phyloP scores from a whole-genome alignment of 2,113 vertebrate species.

The Corythoichthys intestinalis region DNA sequence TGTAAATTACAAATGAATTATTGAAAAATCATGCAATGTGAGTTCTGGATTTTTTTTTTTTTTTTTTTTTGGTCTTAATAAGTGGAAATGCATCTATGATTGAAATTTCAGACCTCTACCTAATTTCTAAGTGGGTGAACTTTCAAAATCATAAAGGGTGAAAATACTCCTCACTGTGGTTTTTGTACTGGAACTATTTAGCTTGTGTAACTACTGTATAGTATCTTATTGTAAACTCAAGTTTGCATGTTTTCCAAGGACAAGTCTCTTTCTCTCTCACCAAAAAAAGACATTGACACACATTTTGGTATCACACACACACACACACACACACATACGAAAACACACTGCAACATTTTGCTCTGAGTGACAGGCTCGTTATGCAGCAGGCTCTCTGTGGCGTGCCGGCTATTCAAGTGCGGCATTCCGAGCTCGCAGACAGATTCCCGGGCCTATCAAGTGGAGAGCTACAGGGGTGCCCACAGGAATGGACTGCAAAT shows the following conservation, averaged over 20 bases:
- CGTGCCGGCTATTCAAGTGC: conserved; percentile 43
- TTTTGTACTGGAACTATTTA: neutral
- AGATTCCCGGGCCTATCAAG: conserved; percentile 53
- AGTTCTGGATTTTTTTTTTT: no score
- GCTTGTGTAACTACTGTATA: no score
- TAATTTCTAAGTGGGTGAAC: no score
- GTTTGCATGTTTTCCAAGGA: neutral
- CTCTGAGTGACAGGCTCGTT: conserved; percentile 53
- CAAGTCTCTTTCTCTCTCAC: neutral
- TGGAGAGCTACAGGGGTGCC: conserved; percentile 38
- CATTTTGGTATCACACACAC: conserved; percentile 9
- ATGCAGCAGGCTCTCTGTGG: conserved; percentile 42
- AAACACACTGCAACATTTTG: conserved; percentile 11
- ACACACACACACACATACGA: conserved; percentile 6
- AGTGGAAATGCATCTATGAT: no score
- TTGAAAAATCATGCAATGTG: no score
- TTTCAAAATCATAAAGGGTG: no score
- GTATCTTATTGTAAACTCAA: neutral
- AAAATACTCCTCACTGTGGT: neutral
- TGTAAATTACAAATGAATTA: no score
- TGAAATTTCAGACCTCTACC: no score
- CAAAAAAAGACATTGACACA: conserved; percentile 13
- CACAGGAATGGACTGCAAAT: conserved; percentile 44
- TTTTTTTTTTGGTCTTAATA: no score
- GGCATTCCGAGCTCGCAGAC: conserved; percentile 39